Evolutionary conservation across 2,113 vertebrate genomes (phyloP), one percentile per base, ranked within the genome.

Genomic region (Pseudorectes ferrugineus): DNA sequence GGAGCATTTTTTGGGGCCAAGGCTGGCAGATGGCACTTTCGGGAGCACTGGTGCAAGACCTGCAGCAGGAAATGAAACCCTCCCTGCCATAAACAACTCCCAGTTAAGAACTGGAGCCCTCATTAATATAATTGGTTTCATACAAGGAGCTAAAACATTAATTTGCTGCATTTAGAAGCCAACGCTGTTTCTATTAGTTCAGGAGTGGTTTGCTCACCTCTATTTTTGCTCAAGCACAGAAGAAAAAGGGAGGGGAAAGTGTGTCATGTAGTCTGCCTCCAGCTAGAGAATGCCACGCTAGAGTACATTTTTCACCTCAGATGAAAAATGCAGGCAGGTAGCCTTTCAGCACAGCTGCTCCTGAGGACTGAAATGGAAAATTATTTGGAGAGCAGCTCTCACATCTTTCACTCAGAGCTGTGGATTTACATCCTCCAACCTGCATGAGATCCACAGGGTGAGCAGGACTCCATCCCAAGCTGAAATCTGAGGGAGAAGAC

Each of bases 261-360:
- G 33, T 83, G 40, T 36, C 61, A 28, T 5, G 24, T 8, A 68
- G 58, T 66, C 38, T 77, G 89, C 72, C 91, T 86, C 8, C 71
- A 76, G 59, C 17, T 19, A 57, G 62, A 24, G 62, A 92, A 82
- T 57, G 74, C 55, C 65, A 61, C 2, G 42, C 59, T 42, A 1
- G 29, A 74, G 72, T 14, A 12, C 58, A 68, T 92, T 84, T 91
- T 38, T 89, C 89, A 89, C 38, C 77, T 42, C 20, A 9, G 55
- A 45, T 89, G 92, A 88, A 73, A 90, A 90, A 94, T 72, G 66
- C 85, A 88, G 49, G 71, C 25, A 73, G 52, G 81, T 16, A 79
- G 57, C 48, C 78, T 80, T 86, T 95, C 67, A 66, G 70, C 87
- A 80, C 76, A 83, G 86, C 89, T 80, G 87, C 80, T 92, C 67